phyloP scores from a whole-genome alignment of 2,113 vertebrate genomes.

The Podilymbus podiceps region DNA sequence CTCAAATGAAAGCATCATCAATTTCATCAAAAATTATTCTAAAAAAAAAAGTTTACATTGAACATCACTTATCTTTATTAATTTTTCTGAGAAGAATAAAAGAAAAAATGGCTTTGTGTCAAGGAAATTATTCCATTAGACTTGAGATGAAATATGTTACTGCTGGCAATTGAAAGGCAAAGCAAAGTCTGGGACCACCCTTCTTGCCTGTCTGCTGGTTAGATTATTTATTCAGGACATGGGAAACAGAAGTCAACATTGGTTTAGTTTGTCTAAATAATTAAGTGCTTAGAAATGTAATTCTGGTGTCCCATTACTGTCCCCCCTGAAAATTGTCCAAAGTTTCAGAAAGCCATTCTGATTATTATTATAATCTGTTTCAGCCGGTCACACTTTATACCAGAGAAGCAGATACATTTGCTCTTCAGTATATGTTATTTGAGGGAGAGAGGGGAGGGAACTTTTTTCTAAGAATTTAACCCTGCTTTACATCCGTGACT shows the following conservation, averaged over 20 bases:
- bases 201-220: not conserved
- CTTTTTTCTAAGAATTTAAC: not conserved
- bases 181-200: not conserved
- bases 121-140: not conserved
- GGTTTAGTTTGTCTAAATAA: not conserved
- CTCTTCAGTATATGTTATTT: not conserved
- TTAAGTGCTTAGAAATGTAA: not conserved
- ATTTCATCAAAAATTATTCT: not conserved
- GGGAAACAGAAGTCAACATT: not conserved
- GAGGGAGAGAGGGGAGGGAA: not conserved
- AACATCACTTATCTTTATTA: rapidly evolving
- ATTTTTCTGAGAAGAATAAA: not conserved
- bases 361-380: not conserved
- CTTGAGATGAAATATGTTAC: not conserved
- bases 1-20: not conserved
- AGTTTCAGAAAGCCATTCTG: not conserved
- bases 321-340: not conserved
- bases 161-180: not conserved
- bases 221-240: not conserved
- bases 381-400: not conserved
- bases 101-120: not conserved
- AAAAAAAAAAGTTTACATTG: not conserved
- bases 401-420: rapidly evolving
- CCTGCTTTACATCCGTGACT: not conserved
- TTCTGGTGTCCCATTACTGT: not conserved